Percentiles rank a stretch among this genome's conserved stretches.
These are phyloP conservation scores for Idaea straminata DNA, from an alignment of 2,888 invertebrate genomes.

Conservation along the genomic window DNA sequence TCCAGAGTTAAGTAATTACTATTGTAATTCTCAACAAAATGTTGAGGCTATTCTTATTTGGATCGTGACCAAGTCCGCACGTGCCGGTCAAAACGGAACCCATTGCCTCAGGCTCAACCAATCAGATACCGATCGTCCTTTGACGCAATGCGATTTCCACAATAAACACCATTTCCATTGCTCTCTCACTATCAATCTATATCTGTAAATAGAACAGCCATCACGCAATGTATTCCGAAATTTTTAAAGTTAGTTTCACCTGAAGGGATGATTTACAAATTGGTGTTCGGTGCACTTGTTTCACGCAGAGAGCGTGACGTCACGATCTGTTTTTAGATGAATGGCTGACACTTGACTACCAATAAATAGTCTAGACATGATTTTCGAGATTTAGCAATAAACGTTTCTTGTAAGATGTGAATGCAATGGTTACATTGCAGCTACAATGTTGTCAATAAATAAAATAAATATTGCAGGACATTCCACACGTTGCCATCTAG, in stretches of 20 bases:
- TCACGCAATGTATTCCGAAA: conserved; percentile 22
- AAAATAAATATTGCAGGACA: too few species aligned
- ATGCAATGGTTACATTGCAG: background rate
- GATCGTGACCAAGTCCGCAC: conserved; percentile 55
- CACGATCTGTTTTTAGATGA: conserved; percentile 52
- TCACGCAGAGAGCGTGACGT: conserved; percentile 53
- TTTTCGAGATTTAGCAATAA: conserved; percentile 7
- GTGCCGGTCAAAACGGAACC: conserved; percentile 51
- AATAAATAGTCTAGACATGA: conserved; percentile 28
- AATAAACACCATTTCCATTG: conserved; percentile 12
- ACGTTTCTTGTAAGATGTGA: background rate
- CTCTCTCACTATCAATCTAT: background rate
- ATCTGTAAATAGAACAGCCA: background rate
- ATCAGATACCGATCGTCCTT: conserved; percentile 25
- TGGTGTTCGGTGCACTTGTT: conserved; percentile 51
- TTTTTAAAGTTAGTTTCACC: conserved; percentile 34
- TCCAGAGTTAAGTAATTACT: conserved; percentile 5
- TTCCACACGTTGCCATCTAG: too few species aligned
- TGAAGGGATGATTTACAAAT: conserved; percentile 56
- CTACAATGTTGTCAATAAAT: background rate
- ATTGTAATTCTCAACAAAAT: conserved; percentile 2
- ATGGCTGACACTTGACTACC: conserved; percentile 38
- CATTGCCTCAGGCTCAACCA: conserved; percentile 30
- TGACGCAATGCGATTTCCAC: conserved; percentile 12
- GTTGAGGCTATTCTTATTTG: conserved; percentile 26